Evolutionary conservation across 2,888 invertebrate genomes (phyloP).

Genomic region (Serripes groenlandicus): DNA sequence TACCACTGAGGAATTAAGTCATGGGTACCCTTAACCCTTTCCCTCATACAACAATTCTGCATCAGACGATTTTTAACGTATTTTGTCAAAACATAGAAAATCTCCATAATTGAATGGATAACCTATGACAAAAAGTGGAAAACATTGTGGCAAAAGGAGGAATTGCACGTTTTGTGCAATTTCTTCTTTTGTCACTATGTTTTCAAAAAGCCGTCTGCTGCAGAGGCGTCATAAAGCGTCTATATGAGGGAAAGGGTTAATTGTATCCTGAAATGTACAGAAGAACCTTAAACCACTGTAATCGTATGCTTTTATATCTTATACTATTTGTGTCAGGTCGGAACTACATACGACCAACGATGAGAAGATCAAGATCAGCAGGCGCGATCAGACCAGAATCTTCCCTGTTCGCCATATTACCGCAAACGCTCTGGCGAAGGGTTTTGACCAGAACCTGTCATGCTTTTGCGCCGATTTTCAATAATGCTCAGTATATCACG

Average conservation of each 20-base stretch:
- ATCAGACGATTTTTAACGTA: too few species aligned
- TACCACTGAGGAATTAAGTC: too few species aligned
- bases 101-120: too few species aligned
- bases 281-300: background rate
- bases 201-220: background rate
- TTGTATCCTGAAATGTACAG: background rate
- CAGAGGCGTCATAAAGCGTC: background rate
- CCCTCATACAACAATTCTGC: too few species aligned
- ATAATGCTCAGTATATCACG: too few species aligned
- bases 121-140: too few species aligned
- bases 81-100: too few species aligned
- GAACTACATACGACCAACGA: background rate
- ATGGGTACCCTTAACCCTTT: too few species aligned
- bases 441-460: background rate
- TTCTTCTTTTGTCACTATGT: background rate
- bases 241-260: background rate
- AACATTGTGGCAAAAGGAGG: too few species aligned
- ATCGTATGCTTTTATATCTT: background rate
- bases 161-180: background rate
- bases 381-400: background rate
- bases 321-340: background rate
- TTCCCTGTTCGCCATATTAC: too few species aligned
- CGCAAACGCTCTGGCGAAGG: background rate
- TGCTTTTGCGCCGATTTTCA: background rate
- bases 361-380: background rate